phyloP scores from a whole-genome alignment of 2,113 vertebrate species.

The Prionailurus bengalensis region DNA sequence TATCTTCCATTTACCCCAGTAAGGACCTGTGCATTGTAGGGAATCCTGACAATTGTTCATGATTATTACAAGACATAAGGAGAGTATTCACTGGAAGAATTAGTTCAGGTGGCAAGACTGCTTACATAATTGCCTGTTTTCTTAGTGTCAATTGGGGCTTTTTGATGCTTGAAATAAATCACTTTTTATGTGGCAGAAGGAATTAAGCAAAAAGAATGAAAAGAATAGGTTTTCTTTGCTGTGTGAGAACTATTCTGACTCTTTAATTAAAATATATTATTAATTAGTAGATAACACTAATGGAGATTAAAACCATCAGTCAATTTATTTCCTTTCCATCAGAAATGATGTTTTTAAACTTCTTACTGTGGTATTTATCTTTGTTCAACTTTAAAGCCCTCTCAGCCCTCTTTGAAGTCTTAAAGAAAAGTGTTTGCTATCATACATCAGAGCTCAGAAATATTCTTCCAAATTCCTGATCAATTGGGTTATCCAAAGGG shows the following conservation, averaged over 20 bases:
- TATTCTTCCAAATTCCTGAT: constrained; percentile 62
- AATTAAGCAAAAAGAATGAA: constrained; percentile 50
- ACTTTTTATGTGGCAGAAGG: not conserved
- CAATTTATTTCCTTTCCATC: constrained; percentile 61
- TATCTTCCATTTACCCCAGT: not conserved
- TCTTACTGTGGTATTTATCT: constrained; percentile 59
- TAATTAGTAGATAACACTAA: constrained; percentile 72
- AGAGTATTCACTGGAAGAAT: not conserved
- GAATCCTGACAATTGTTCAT: not conserved
- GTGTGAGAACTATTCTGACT: constrained; percentile 10
- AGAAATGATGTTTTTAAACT: constrained; percentile 65
- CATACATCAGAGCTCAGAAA: constrained; percentile 53
- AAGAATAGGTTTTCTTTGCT: constrained; percentile 49
- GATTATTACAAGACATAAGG: not conserved
- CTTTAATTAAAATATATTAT: constrained; percentile 72
- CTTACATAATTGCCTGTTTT: not conserved
- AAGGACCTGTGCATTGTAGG: not conserved
- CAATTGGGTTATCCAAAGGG: constrained; percentile 3
- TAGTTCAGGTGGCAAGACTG: not conserved
- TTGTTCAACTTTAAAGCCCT: constrained; percentile 64
- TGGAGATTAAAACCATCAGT: constrained; percentile 28
- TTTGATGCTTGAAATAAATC: constrained; percentile 50
- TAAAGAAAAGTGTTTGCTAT: constrained; percentile 36
- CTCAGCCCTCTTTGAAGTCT: constrained; percentile 65
- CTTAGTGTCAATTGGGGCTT: not conserved